phyloP scores from a whole-genome alignment of 2,888 invertebrate species.

The Globia sparganii region DNA sequence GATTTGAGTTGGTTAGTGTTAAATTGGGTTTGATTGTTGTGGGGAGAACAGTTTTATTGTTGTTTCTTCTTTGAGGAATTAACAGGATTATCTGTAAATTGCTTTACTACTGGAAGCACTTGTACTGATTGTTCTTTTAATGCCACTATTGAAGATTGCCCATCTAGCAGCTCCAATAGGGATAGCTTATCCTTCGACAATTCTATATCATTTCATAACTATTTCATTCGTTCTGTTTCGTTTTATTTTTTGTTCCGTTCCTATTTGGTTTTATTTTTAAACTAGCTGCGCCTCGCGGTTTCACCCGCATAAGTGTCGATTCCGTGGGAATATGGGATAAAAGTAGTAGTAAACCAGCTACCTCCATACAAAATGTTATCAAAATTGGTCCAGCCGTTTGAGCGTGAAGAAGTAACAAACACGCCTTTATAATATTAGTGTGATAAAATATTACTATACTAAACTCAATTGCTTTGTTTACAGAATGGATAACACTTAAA shows the following conservation, averaged over 20 bases:
- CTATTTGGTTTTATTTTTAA: neutral
- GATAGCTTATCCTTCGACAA: neutral
- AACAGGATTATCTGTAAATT: conserved; percentile 15
- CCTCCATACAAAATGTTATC: too few species aligned
- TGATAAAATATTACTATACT: neutral
- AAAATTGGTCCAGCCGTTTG: too few species aligned
- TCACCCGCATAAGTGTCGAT: too few species aligned
- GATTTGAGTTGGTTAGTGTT: conserved; percentile 40
- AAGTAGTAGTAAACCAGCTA: too few species aligned
- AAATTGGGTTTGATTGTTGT: conserved; percentile 47
- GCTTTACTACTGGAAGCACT: neutral
- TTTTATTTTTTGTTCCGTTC: neutral
- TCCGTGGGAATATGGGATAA: too few species aligned
- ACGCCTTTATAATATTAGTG: too few species aligned
- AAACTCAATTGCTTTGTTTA: neutral
- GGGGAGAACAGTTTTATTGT: conserved; percentile 14
- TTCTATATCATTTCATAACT: neutral
- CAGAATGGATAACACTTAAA: neutral
- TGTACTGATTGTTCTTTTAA: neutral
- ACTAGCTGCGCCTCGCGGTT: too few species aligned
- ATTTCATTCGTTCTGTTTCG: neutral
- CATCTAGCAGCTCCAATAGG: neutral
- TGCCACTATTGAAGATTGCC: neutral
- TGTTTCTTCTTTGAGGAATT: conserved; percentile 11
- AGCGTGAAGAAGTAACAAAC: too few species aligned